Evolutionary conservation across 2,888 invertebrate genomes (phyloP), one percentile per base, ranked within the genome.

Genomic region (Ernsta delagoae): DNA sequence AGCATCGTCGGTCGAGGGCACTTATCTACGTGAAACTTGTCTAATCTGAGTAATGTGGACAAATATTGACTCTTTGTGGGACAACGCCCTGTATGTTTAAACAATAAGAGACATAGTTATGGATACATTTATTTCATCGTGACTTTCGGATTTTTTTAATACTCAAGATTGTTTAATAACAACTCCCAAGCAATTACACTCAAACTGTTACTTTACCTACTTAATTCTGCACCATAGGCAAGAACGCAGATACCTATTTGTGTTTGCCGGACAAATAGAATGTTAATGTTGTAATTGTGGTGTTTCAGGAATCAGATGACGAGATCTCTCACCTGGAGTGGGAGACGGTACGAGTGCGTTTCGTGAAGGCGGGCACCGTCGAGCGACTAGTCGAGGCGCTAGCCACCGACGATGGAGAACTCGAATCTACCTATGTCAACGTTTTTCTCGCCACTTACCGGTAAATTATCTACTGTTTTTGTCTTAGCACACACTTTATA

Each of bases 381-480:
- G 97, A 98, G 83, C 96, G 97, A 79, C 95, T 99, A 74, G 98
- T 99, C 70, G 99, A 99, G 89, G 97, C 98, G 70, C 94, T 99
- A 77, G 97, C 98, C 72, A 98, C 98, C 69, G 98, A 98, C 86
- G 97, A 98, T 81, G 99, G 99, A 57, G 98, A 99, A 89, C 94
- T 99, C 79, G 99, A 99, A 94, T 98, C 98, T 72, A 98, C 99
- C 43, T 99, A 99, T 90, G 98, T 99, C 89, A 98, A 99, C 89
- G 98, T 99, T 62, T 99, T 99, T 93, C 95, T 99, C 77, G 98
- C 98, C 75, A 98, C 98, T 1, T 99, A 98, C 89, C 95, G 98
- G 79, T 97, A 96, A 5, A 36, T 11, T 45, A 8, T 43, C 7
- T 43, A 43, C 4, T 45, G 0, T 45, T n/a, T 4, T 45, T n/a